Conservation (phyloP, 2,797 vertebrate species). For the Enteromius mattozi region DNA sequence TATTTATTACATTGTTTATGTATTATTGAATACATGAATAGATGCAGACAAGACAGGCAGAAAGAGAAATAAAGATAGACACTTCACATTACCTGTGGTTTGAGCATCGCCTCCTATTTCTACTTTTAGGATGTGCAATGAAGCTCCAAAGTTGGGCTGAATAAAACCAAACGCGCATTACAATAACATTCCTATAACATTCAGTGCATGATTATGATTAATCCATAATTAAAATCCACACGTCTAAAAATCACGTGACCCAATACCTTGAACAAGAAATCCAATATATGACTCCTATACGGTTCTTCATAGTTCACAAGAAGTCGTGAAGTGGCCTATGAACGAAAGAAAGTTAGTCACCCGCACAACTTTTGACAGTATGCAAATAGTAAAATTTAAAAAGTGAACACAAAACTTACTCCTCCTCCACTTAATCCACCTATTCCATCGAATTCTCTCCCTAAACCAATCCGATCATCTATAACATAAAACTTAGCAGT, state of each 20-base stretch:
- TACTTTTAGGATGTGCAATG: slow-evolving; percentile 96
- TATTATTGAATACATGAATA: neutral
- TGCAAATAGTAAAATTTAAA: slow-evolving; percentile 41
- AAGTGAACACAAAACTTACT: slow-evolving; percentile 68
- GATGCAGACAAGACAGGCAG: neutral
- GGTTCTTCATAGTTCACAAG: slow-evolving; percentile 92
- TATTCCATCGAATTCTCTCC: slow-evolving; percentile 88
- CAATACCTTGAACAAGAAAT: slow-evolving; percentile 93
- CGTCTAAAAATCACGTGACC: neutral
- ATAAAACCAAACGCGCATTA: slow-evolving; percentile 20
- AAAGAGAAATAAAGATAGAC: neutral
- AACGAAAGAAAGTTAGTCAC: neutral
- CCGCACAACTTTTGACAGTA: slow-evolving; percentile 30
- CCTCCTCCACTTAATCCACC: slow-evolving; percentile 95
- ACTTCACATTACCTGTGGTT: slow-evolving; percentile 85
- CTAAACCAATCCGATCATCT: slow-evolving; percentile 82
- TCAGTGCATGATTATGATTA: neutral
- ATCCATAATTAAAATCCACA: neutral
- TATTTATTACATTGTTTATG: neutral
- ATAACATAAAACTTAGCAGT: slow-evolving; percentile 74
- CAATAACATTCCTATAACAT: neutral
- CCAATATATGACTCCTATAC: slow-evolving; percentile 89
- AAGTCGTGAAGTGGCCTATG: slow-evolving; percentile 92
- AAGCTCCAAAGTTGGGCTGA: slow-evolving; percentile 94
- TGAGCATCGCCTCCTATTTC: slow-evolving; percentile 97